phyloP scores from a whole-genome alignment of 2,888 invertebrate species.

The Lacanobia oleracea region DNA sequence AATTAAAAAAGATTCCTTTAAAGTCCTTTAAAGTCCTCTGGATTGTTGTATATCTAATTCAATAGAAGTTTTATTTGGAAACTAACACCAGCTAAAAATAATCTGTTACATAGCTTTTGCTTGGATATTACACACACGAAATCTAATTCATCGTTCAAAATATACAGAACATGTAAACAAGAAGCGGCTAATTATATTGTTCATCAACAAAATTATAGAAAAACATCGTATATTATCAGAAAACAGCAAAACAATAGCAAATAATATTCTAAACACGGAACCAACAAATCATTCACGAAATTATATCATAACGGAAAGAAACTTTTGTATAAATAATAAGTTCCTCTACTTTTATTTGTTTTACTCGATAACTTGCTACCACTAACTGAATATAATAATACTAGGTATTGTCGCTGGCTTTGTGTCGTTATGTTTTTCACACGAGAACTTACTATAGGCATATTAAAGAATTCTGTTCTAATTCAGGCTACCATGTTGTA shows the following conservation, averaged over 20 bases:
- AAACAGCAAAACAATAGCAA: conserved; percentile 40
- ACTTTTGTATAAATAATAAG: conserved; percentile 63
- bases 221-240: conserved; percentile 28
- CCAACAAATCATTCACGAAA: conserved; percentile 59
- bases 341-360: conserved; percentile 66
- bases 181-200: conserved; percentile 2
- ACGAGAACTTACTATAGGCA: too few relatives aligned
- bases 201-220: background rate
- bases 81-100: background rate
- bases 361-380: conserved; percentile 41
- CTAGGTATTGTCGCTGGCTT: background rate
- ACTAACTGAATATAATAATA: conserved; percentile 67
- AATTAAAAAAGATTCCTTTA: too few relatives aligned
- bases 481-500: too few relatives aligned
- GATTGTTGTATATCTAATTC: too few relatives aligned
- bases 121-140: too few relatives aligned
- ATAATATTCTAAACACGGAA: conserved; percentile 46
- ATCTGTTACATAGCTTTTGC: too few relatives aligned
- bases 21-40: too few relatives aligned
- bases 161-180: too few relatives aligned
- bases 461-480: too few relatives aligned
- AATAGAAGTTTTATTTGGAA: background rate
- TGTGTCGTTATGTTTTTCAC: background rate
- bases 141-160: too few relatives aligned
- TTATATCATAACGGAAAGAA: conserved; percentile 42